Base-by-base conservation (phyloP, 2,888 invertebrate genomes). In the Tupiocoris notatus region DNA sequence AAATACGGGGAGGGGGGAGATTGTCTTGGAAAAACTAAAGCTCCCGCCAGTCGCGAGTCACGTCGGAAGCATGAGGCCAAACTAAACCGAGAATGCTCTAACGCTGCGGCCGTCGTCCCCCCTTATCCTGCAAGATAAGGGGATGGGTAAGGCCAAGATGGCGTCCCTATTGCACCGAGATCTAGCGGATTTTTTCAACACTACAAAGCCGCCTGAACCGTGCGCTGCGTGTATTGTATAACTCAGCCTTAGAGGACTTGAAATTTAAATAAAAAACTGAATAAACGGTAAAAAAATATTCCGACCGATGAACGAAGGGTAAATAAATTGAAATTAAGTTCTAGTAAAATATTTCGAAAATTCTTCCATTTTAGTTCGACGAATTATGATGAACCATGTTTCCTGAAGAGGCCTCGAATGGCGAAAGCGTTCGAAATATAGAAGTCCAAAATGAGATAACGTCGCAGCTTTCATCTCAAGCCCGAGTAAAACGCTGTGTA, bases 51-150 rank as follows among this genome's bases (percentile, higher is more conserved):
- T 7, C 39, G 39, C 39, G 39, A 39, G 39, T 73, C 73, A 73
- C 73, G 23, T 62, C 23, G 63, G 63, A 54, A 62, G 64, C 73
- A 73, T 73, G 73, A 73, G 73, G 73, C 62, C 73, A 64, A 39
- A 73, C 73, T 73, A 62, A 64, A 25, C 59, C 20, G 68, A 54
- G 25, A 65, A 39, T 24, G 24, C 54, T 65, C 65, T 20, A 39
- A 39, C 54, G 65, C 20, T 39, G 65, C 25, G 65, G 54, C 39
- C 39, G 39, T 3, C 39, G 39, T 3, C 39, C 39, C 39, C 39
- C 39, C n/a, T n/a, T n/a, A n/a, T 39, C 39, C 39, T 12, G 39
- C 39, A 3, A 12, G 39, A 3, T 39, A n/a, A n/a, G n/a, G n/a
- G n/a, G n/a, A n/a, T 63, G 20, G 25, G 65, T 65, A 24, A 65